Conservation (phyloP, 2,888 invertebrate species). For the Plebejus anna region DNA sequence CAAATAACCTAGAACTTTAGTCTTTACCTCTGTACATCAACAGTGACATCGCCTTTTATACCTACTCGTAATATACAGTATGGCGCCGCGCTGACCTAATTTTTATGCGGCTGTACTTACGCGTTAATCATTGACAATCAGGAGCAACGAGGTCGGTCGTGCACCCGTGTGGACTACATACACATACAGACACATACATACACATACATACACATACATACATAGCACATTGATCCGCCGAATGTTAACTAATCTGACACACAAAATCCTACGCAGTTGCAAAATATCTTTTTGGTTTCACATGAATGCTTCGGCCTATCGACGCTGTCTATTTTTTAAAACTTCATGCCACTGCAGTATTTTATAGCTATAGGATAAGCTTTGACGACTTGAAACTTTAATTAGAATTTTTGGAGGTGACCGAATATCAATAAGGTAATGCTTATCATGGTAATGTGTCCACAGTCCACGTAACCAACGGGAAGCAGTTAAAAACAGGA, state of each 20-base stretch:
- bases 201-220: neutral
- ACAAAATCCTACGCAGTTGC: neutral
- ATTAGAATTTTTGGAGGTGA: neutral
- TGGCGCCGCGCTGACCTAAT: constrained; percentile 29
- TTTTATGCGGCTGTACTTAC: constrained; percentile 37
- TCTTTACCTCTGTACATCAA: neutral
- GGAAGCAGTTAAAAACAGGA: constrained; percentile 52
- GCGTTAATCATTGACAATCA: constrained; percentile 39
- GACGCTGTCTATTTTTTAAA: neutral
- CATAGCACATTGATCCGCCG: neutral
- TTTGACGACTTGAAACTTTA: neutral
- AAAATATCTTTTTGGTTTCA: neutral
- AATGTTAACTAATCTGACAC: neutral
- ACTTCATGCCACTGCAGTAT: neutral
- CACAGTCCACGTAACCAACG: constrained; percentile 62
- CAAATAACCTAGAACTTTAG: neutral
- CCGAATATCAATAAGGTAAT: constrained; percentile 16
- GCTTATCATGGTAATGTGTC: constrained; percentile 53
- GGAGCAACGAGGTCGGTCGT: constrained; percentile 38
- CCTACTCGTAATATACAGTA: neutral
- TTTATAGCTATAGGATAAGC: neutral
- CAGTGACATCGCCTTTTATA: neutral
- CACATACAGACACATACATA: neutral
- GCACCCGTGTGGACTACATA: constrained; percentile 33
- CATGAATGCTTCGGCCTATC: neutral